Percentiles rank a stretch among this genome's conserved stretches.
Conservation (phyloP, 2,113 vertebrate genomes). For the Platichthys stellatus region DNA sequence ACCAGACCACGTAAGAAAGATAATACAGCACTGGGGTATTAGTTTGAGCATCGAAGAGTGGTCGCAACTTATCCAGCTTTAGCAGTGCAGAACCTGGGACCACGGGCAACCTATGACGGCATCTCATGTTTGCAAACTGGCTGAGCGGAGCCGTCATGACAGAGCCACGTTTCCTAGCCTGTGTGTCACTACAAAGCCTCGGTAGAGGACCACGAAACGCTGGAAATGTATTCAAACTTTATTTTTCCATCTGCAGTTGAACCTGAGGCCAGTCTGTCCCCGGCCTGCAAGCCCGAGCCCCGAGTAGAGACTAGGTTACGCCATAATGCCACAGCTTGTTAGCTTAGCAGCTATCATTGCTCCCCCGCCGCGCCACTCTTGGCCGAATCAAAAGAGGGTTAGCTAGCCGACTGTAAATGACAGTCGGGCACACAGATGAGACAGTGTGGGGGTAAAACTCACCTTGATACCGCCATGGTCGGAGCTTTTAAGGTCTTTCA, state of each 20-base stretch:
- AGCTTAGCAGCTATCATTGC: slow-evolving; percentile 7
- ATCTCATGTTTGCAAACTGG: not conserved
- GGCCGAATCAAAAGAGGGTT: slow-evolving; percentile 18
- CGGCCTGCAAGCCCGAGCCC: not conserved
- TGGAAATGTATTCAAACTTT: not conserved
- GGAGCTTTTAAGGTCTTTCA: slow-evolving; percentile 8
- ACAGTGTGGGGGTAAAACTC: too few relatives aligned
- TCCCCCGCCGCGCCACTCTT: slow-evolving; percentile 30
- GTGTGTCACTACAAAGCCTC: not conserved
- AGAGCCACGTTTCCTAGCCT: not conserved
- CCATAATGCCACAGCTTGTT: not conserved
- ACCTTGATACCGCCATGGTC: slow-evolving; percentile 83
- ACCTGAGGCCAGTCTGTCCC: not conserved
- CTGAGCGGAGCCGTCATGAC: too few relatives aligned
- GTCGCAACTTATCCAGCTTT: not conserved
- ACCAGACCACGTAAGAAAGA: not conserved
- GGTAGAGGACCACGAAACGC: not conserved
- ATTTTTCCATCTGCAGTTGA: not conserved
- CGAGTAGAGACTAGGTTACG: not conserved
- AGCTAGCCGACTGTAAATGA: slow-evolving; percentile 28
- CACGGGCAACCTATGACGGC: not conserved
- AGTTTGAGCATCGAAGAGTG: too few relatives aligned
- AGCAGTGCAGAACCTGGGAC: not conserved
- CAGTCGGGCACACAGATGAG: not conserved
- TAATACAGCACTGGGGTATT: too few relatives aligned